Conservation (phyloP, 1,140 invertebrate species). For the Campoletis sonorensis region DNA sequence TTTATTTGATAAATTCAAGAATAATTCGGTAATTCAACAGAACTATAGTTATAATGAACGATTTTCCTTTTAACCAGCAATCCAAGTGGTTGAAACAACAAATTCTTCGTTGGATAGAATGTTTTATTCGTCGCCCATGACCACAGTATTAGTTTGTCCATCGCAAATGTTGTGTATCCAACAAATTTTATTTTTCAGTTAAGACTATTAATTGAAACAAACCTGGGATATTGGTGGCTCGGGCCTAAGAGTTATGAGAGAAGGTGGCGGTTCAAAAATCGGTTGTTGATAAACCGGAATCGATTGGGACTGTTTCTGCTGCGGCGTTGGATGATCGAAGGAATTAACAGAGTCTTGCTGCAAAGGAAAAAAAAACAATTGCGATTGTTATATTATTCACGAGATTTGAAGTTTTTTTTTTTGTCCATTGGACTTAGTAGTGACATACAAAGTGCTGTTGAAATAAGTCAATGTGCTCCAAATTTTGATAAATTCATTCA, state of each 20-base stretch:
- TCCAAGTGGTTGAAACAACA: too few relatives aligned
- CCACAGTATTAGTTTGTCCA: too few relatives aligned
- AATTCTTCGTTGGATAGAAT: too few relatives aligned
- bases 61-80: too few relatives aligned
- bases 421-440: too few relatives aligned
- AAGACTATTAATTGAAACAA: constrained; percentile 31
- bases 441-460: background rate
- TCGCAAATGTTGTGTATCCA: too few relatives aligned
- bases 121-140: too few relatives aligned
- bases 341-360: constrained; percentile 59
- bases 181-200: too few relatives aligned
- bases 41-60: too few relatives aligned
- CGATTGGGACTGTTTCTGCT: constrained; percentile 61
- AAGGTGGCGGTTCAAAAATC: constrained; percentile 80
- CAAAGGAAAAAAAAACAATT: constrained; percentile 42
- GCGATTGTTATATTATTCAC: background rate
- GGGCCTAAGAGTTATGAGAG: constrained; percentile 83
- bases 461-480: background rate
- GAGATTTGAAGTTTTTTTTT: background rate
- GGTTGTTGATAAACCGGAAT: constrained; percentile 59
- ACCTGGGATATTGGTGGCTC: constrained; percentile 85
- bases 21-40: too few relatives aligned
- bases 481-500: background rate
- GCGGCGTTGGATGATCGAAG: constrained; percentile 68
- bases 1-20: too few relatives aligned